A percentile compares a stretch with the other conserved stretches of the same genome.
Evolutionary conservation across 1,140 invertebrate genomes (phyloP).

Genomic region (Branchinecta lynchi): DNA sequence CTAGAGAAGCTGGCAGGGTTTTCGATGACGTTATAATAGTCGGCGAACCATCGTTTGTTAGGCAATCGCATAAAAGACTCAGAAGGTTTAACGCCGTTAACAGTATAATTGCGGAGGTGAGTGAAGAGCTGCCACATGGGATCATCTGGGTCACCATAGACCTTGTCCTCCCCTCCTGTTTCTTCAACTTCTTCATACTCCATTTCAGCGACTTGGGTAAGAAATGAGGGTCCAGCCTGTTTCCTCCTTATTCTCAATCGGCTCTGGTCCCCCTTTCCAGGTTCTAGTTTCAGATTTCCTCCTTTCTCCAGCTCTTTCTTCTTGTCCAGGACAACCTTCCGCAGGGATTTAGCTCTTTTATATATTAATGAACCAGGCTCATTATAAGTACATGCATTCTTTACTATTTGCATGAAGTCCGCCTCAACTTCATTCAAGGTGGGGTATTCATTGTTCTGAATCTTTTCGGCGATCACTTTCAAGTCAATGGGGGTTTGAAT

Average conservation of each 20-base stretch:
- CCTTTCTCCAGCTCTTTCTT: slow-evolving; percentile 49
- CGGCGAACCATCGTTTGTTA: slow-evolving; percentile 73
- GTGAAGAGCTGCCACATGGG: slow-evolving; percentile 66
- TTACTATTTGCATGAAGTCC: slow-evolving; percentile 77
- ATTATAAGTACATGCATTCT: slow-evolving; percentile 91
- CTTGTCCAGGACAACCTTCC: slow-evolving; percentile 51
- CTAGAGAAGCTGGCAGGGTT: slow-evolving; percentile 79
- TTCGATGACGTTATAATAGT: slow-evolving; percentile 95
- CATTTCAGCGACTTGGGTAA: neutral
- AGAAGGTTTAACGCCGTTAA: slow-evolving; percentile 50
- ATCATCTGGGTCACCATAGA: slow-evolving; percentile 25
- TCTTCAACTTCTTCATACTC: slow-evolving; percentile 16
- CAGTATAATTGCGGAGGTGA: slow-evolving; percentile 51
- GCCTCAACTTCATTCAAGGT: slow-evolving; percentile 67
- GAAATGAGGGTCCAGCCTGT: slow-evolving; percentile 30
- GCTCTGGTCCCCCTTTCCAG: slow-evolving; percentile 36
- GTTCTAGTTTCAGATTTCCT: slow-evolving; percentile 28
- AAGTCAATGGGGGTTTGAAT: slow-evolving; percentile 92
- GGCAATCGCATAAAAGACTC: slow-evolving; percentile 88
- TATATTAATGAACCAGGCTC: slow-evolving; percentile 93
- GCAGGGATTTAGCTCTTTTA: slow-evolving; percentile 78
- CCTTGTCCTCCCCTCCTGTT: neutral
- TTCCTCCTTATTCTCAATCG: slow-evolving; percentile 34
- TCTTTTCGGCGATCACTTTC: slow-evolving; percentile 76
- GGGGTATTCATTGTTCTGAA: slow-evolving; percentile 63